Percentiles rank a stretch among this genome's conserved stretches.
Conservation (phyloP, 1,140 invertebrate genomes). For the Drosophila aff. region DNA sequence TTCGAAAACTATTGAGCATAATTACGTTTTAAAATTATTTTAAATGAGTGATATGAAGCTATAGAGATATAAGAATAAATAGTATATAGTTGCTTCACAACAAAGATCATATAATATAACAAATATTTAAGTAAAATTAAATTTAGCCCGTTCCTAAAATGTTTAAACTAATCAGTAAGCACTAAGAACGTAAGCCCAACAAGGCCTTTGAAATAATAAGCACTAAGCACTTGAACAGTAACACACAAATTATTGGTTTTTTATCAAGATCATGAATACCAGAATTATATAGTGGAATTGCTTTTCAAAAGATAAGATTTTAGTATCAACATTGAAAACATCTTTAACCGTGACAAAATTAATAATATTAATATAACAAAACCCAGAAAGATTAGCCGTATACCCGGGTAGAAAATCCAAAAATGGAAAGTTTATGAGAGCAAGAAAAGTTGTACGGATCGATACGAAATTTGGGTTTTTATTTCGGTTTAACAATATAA, state of each 20-base stretch:
- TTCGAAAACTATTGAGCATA: not conserved
- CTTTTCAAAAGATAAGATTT: not conserved
- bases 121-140: too few species aligned
- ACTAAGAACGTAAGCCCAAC: too few species aligned
- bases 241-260: not conserved
- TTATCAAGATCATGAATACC: slow-evolving; percentile 13
- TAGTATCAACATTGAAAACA: not conserved
- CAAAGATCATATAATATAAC: not conserved
- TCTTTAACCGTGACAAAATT: too few species aligned
- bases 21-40: not conserved
- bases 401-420: too few species aligned
- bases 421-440: too few species aligned
- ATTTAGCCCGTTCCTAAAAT: too few species aligned
- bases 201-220: not conserved
- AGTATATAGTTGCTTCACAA: too few species aligned
- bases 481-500: too few species aligned
- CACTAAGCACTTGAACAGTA: not conserved
- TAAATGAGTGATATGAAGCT: not conserved
- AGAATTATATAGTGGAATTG: not conserved
- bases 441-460: too few species aligned
- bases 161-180: not conserved
- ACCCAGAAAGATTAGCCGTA: not conserved
- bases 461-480: too few species aligned
- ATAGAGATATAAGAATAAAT: not conserved
- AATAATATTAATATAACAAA: not conserved